phyloP scores from a whole-genome alignment of 2,113 vertebrate species.

The Atractosteus spatula region DNA sequence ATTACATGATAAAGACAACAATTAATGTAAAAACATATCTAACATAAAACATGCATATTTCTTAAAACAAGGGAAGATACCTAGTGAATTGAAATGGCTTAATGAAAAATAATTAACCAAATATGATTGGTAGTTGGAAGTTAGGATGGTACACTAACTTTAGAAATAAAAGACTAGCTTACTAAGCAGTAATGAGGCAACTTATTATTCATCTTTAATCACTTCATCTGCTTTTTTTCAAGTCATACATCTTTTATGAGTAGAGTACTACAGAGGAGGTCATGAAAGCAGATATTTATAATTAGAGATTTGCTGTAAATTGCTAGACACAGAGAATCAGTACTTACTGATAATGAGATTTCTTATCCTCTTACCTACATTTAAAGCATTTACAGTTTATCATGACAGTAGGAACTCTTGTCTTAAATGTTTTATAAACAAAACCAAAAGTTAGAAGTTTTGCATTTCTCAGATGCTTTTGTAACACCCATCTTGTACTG shows the following conservation, averaged over 20 bases:
- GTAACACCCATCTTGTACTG: too few relatives aligned
- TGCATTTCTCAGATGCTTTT: too few relatives aligned
- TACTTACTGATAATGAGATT: slow-evolving; percentile 6
- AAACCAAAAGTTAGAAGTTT: too few relatives aligned
- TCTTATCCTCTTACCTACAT: not conserved
- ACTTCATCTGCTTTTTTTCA: slow-evolving; percentile 12
- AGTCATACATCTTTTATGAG: slow-evolving; percentile 24
- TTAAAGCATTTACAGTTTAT: not conserved
- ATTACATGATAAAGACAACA: slow-evolving; percentile 38
- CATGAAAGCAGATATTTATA: slow-evolving; percentile 30
- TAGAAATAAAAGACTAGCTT: not conserved
- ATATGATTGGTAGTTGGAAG: not conserved
- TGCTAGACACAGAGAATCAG: not conserved
- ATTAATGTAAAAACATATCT: slow-evolving; percentile 49
- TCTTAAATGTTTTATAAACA: too few relatives aligned
- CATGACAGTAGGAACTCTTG: not conserved
- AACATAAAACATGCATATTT: slow-evolving; percentile 24
- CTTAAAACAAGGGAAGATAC: slow-evolving; percentile 30
- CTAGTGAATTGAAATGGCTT: slow-evolving; percentile 42
- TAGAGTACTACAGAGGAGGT: slow-evolving; percentile 25
- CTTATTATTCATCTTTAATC: slow-evolving; percentile 43
- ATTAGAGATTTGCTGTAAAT: slow-evolving; percentile 24
- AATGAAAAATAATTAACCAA: slow-evolving; percentile 33
- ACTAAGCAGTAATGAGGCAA: slow-evolving; percentile 17
- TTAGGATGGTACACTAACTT: not conserved